Evolutionary conservation across 2,113 vertebrate species (phyloP).

Genomic region (Ifrita kowaldi): DNA sequence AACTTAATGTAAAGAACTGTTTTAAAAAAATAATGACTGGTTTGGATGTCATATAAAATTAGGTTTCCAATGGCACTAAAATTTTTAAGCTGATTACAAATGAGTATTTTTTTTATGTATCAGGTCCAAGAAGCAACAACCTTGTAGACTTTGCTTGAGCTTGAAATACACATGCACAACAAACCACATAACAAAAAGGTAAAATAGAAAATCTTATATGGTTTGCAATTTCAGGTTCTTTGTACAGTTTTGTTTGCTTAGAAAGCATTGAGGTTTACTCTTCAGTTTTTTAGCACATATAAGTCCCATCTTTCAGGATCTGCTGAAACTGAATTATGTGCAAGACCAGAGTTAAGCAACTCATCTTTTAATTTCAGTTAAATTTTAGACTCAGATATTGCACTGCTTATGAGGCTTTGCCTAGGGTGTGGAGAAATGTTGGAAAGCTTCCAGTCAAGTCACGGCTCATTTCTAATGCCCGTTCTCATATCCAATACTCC

Average conservation of each 20-base stretch:
- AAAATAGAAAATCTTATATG: not conserved
- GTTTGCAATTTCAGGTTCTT: not conserved
- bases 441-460: not conserved
- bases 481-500: not conserved
- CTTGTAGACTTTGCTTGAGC: not conserved
- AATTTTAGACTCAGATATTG: not conserved
- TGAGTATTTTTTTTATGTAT: not conserved
- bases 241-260: not conserved
- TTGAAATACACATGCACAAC: not conserved
- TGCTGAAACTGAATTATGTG: not conserved
- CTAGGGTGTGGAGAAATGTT: not conserved
- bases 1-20: not conserved
- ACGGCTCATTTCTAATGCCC: not conserved
- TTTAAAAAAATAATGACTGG: not conserved
- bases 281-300: not conserved
- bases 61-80: not conserved
- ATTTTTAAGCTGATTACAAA: not conserved
- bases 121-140: not conserved
- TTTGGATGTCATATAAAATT: not conserved
- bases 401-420: not conserved
- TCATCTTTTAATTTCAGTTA: not conserved
- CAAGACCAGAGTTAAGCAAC: not conserved
- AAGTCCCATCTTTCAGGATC: not conserved
- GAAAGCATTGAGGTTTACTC: not conserved
- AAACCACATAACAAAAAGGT: not conserved